phyloP scores from a whole-genome alignment of 1,140 invertebrate species.

The Ctenoplectra terminalis region DNA sequence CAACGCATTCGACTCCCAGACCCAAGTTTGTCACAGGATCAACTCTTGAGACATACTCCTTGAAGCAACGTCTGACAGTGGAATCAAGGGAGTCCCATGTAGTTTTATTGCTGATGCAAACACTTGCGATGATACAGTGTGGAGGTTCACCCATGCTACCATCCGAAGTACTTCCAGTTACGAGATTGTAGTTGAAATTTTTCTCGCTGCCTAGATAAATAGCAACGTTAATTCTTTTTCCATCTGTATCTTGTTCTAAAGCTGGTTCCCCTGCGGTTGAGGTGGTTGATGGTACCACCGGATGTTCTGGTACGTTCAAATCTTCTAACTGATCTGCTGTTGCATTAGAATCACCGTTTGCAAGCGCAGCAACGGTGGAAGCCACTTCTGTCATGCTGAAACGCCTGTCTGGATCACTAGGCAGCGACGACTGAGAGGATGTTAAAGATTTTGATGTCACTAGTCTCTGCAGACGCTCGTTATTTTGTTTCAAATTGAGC shows the following conservation, averaged over 20 bases:
- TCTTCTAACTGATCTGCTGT: constrained; percentile 82
- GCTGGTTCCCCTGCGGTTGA: constrained; percentile 84
- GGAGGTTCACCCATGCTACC: constrained; percentile 85
- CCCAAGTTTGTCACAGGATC: constrained; percentile 96
- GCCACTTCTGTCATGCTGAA: constrained; percentile 84
- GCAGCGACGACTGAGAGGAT: constrained; percentile 90
- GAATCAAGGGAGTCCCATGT: constrained; percentile 97
- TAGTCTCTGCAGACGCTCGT: constrained; percentile 95
- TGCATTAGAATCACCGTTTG: constrained; percentile 77
- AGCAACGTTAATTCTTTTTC: constrained; percentile 92
- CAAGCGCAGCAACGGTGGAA: constrained; percentile 78
- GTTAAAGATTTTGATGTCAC: constrained; percentile 92
- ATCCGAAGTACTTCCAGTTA: constrained; percentile 65
- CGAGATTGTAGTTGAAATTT: constrained; percentile 85
- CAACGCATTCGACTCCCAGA: constrained; percentile 93
- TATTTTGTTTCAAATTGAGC: constrained; percentile 97
- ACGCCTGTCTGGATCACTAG: constrained; percentile 84
- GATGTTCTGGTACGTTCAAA: constrained; percentile 82
- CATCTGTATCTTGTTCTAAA: constrained; percentile 89
- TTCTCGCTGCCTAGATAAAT: constrained; percentile 93
- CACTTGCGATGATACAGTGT: constrained; percentile 91
- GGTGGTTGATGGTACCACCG: constrained; percentile 80
- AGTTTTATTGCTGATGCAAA: constrained; percentile 95
- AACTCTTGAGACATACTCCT: constrained; percentile 96
- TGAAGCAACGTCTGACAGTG: constrained; percentile 94